Evolutionary conservation across 2,888 invertebrate genomes (phyloP).

Genomic region (Lasioglossum pauxillum): DNA sequence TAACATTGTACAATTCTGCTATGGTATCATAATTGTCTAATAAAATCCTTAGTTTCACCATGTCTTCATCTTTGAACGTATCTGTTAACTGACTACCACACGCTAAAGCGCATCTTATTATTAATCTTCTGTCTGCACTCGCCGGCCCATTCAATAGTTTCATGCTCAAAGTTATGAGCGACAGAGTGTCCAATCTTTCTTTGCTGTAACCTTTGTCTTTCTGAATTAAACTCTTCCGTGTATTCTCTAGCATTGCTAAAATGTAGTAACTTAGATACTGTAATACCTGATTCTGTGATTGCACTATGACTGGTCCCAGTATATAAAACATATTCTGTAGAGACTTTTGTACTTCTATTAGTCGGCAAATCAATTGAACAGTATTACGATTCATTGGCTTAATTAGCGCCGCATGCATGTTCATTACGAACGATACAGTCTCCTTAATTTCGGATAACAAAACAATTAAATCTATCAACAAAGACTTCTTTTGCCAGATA

Average conservation of each 20-base stretch:
- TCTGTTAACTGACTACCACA: conserved; percentile 85
- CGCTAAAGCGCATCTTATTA: conserved; percentile 89
- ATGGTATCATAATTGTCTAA: conserved; percentile 80
- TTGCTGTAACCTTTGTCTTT: conserved; percentile 79
- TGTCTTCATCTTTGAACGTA: conserved; percentile 80
- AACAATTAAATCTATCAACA: conserved; percentile 86
- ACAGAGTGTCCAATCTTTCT: conserved; percentile 80
- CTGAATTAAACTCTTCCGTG: conserved; percentile 85
- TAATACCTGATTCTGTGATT: conserved; percentile 90
- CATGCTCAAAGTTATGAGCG: conserved; percentile 78
- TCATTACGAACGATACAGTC: conserved; percentile 87
- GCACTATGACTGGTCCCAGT: conserved; percentile 89
- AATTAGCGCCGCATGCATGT: conserved; percentile 89
- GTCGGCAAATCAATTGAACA: conserved; percentile 90
- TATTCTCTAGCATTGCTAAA: conserved; percentile 88
- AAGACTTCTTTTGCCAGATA: conserved; percentile 82
- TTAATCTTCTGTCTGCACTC: conserved; percentile 88
- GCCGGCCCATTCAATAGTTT: conserved; percentile 84
- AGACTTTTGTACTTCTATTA: conserved; percentile 92
- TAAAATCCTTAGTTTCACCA: conserved; percentile 87
- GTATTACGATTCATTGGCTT: conserved; percentile 92
- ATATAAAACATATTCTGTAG: conserved; percentile 90
- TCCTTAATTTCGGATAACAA: conserved; percentile 85
- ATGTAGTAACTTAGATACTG: conserved; percentile 93
- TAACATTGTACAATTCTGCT: conserved; percentile 76